Conservation (phyloP, 2,888 invertebrate genomes). For the Diachrysia chrysitis region DNA sequence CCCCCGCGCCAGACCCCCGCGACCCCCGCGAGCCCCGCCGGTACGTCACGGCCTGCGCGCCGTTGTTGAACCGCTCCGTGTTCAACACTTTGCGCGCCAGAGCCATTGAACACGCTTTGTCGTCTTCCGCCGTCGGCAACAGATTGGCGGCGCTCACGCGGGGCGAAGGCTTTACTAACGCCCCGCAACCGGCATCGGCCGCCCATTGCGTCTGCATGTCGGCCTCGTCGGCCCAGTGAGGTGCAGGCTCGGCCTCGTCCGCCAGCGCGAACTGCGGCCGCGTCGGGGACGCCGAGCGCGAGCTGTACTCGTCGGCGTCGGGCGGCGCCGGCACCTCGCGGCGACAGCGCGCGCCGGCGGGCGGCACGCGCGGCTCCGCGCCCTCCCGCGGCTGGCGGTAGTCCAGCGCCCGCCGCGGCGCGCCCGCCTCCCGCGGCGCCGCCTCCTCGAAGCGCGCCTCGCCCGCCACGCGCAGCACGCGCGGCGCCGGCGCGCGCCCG, state of each 20-base stretch:
- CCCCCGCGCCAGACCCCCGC: constrained; percentile 54
- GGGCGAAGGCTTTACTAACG: constrained; percentile 55
- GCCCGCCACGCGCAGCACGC: constrained; percentile 49
- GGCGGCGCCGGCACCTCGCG: constrained; percentile 37
- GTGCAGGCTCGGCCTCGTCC: constrained; percentile 44
- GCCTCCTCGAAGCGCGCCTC: constrained; percentile 54
- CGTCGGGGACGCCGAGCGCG: constrained; percentile 53
- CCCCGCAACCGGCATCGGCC: constrained; percentile 38
- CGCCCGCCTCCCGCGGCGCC: constrained; percentile 39
- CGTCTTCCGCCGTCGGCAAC: constrained; percentile 57
- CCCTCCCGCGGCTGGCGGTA: constrained; percentile 58
- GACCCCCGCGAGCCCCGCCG: constrained; percentile 60
- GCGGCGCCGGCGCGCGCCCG: constrained; percentile 52
- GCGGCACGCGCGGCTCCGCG: constrained; percentile 45
- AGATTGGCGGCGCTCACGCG: constrained; percentile 57
- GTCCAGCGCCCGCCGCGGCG: constrained; percentile 50
- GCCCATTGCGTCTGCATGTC: constrained; percentile 13
- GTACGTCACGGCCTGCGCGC: constrained; percentile 74
- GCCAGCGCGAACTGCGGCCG: constrained; percentile 66
- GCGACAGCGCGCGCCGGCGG: constrained; percentile 42
- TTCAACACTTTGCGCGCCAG: constrained; percentile 70
- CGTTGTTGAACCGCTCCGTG: constrained; percentile 73
- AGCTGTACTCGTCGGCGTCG: constrained; percentile 40
- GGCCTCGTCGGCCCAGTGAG: constrained; percentile 26
- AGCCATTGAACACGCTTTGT: constrained; percentile 56